Evolutionary conservation across 2,113 vertebrate genomes (phyloP).

Genomic region (Carettochelys insculpta): DNA sequence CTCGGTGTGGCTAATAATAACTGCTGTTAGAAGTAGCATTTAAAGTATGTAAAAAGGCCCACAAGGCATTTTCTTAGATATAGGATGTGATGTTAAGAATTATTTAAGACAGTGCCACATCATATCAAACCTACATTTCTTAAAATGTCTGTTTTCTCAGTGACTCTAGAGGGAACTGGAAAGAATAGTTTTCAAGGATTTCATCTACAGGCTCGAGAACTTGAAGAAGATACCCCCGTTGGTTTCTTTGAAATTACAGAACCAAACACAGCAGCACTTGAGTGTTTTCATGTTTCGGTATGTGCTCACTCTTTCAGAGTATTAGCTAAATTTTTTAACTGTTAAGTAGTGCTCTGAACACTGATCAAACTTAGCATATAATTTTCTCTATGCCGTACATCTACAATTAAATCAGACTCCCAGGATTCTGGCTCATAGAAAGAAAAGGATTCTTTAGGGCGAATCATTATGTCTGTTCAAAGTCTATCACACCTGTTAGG

Average conservation of each 20-base stretch:
- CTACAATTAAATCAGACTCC: not conserved
- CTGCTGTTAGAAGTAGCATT: not conserved
- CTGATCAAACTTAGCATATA: not conserved
- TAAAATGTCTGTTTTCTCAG: constrained; percentile 42
- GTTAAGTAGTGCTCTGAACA: not conserved
- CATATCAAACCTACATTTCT: not conserved
- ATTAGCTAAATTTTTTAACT: not conserved
- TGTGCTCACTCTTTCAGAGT: not conserved
- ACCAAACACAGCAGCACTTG: constrained; percentile 63
- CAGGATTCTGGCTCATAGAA: not conserved
- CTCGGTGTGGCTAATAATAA: not conserved
- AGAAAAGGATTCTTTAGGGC: not conserved
- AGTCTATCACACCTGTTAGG: not conserved
- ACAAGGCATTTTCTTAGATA: not conserved
- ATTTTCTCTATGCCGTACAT: not conserved
- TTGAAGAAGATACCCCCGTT: constrained; percentile 66
- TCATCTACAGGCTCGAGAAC: constrained; percentile 70
- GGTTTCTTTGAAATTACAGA: constrained; percentile 71
- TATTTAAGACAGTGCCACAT: not conserved
- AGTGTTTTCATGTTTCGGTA: constrained; percentile 64
- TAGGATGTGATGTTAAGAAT: not conserved
- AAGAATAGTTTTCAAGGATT: constrained; percentile 61
- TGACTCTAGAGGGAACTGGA: constrained; percentile 57
- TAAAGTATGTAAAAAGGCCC: not conserved
- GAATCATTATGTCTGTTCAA: not conserved